A percentile compares a stretch with the other conserved stretches of the same genome.
Conservation (phyloP, 2,797 vertebrate genomes). For the Pantherophis alleghaniensis region DNA sequence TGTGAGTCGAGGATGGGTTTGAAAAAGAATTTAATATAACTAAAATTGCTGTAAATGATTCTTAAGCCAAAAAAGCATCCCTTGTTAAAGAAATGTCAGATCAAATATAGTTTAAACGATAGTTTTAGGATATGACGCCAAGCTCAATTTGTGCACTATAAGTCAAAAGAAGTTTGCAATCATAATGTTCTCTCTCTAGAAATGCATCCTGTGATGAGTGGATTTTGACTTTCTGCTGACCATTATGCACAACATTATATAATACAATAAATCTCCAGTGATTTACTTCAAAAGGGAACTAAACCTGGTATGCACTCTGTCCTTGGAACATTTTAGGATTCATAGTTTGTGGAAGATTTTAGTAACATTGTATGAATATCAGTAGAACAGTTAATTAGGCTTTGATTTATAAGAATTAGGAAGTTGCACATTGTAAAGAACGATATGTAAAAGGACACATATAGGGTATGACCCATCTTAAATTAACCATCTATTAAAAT, state of each 20-base stretch:
- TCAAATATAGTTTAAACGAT: neutral
- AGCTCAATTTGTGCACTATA: neutral
- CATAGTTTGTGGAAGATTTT: neutral
- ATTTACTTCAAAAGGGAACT: neutral
- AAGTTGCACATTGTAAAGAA: conserved; percentile 11
- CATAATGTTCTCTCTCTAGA: neutral
- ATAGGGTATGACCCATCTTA: neutral
- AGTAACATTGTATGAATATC: neutral
- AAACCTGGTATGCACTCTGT: neutral
- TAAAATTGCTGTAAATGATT: neutral
- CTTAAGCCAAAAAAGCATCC: neutral
- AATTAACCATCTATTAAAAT: conserved; percentile 15
- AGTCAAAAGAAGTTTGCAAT: neutral
- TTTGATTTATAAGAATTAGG: conserved; percentile 21
- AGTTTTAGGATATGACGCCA: neutral
- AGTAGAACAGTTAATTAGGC: neutral
- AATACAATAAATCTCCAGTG: neutral
- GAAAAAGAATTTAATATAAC: neutral
- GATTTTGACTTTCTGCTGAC: neutral
- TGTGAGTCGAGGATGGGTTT: neutral
- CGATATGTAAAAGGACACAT: neutral
- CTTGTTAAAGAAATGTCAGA: neutral
- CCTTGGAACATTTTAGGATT: neutral
- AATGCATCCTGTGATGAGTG: neutral
- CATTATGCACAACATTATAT: neutral